Conservation (phyloP, 2,113 vertebrate species). For the Tursiops truncatus region DNA sequence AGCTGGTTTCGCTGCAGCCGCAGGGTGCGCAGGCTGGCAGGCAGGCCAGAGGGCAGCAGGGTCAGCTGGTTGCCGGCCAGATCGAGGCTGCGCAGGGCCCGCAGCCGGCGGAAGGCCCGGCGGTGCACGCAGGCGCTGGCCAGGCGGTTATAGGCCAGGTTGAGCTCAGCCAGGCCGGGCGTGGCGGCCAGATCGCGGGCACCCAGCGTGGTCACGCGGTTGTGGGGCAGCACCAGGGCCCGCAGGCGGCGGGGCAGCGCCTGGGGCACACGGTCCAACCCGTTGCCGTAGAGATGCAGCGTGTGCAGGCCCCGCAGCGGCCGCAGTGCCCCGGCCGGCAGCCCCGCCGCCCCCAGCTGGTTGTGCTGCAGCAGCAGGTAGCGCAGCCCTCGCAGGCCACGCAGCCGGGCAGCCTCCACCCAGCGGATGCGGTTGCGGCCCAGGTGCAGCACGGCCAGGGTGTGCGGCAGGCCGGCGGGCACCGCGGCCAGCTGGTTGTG, state of each 20-base stretch:
- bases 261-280: constrained; percentile 64
- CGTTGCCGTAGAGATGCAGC: constrained; percentile 77
- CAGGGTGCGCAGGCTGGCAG: constrained; percentile 62
- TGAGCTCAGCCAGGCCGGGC: constrained; percentile 72
- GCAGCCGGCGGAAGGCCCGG: constrained; percentile 74
- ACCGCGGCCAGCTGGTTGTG: constrained; percentile 74
- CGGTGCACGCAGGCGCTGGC: constrained; percentile 69
- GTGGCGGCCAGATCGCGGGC: constrained; percentile 54
- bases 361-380: constrained; percentile 82
- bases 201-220: constrained; percentile 52
- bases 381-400: constrained; percentile 45
- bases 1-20: constrained; percentile 73
- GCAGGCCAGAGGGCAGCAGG: constrained; percentile 70
- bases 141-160: constrained; percentile 80
- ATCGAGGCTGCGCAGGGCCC: constrained; percentile 67
- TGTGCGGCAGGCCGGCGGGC: constrained; percentile 68
- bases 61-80: constrained; percentile 77
- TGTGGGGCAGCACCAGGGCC: constrained; percentile 80
- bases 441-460: constrained; percentile 74
- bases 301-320: constrained; percentile 77
- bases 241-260: constrained; percentile 72
- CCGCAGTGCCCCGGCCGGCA: constrained; percentile 59
- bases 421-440: constrained; percentile 74
- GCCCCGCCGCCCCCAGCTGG: constrained; percentile 29
- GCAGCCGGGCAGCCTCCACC: constrained; percentile 61